A percentile compares a stretch with the other conserved stretches of the same genome.
These are phyloP conservation scores for Eupeodes luniger DNA, from an alignment of 2,888 invertebrate genomes.

Conservation along the genomic window DNA sequence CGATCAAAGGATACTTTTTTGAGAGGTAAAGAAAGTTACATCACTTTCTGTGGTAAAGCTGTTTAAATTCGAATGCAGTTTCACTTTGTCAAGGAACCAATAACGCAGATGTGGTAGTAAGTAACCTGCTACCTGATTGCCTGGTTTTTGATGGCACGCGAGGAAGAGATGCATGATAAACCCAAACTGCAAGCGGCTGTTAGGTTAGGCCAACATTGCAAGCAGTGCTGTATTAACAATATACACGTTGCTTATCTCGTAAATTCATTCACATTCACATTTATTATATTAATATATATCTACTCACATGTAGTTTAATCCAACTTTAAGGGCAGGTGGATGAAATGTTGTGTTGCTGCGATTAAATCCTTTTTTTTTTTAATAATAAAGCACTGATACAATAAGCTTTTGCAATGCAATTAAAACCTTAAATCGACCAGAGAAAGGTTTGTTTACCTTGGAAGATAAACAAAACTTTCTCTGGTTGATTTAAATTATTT, in stretches of 20 bases:
- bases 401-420: not conserved
- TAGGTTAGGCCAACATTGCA: slow-evolving; percentile 35
- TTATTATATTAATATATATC: slow-evolving; percentile 28
- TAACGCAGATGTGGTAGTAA: slow-evolving; percentile 45
- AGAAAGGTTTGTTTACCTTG: not conserved
- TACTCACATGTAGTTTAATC: slow-evolving; percentile 41
- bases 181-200: slow-evolving; percentile 47
- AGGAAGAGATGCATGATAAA: slow-evolving; percentile 36
- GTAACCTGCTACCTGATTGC: slow-evolving; percentile 34
- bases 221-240: slow-evolving; percentile 36
- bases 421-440: too few relatives aligned
- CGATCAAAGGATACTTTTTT: slow-evolving; percentile 38
- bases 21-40: slow-evolving; percentile 54
- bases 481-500: too few relatives aligned
- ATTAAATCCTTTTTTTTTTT: slow-evolving; percentile 9
- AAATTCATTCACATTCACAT: slow-evolving; percentile 27
- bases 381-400: slow-evolving; percentile 1
- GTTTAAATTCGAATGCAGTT: slow-evolving; percentile 39
- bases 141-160: slow-evolving; percentile 39
- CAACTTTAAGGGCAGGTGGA: slow-evolving; percentile 41
- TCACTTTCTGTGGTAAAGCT: slow-evolving; percentile 53
- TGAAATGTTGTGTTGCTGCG: slow-evolving; percentile 25
- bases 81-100: slow-evolving; percentile 47
- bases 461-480: not conserved
- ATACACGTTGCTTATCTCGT: slow-evolving; percentile 52